phyloP scores from a whole-genome alignment of 2,797 vertebrate genomes.

The Enteromius radiatus region DNA sequence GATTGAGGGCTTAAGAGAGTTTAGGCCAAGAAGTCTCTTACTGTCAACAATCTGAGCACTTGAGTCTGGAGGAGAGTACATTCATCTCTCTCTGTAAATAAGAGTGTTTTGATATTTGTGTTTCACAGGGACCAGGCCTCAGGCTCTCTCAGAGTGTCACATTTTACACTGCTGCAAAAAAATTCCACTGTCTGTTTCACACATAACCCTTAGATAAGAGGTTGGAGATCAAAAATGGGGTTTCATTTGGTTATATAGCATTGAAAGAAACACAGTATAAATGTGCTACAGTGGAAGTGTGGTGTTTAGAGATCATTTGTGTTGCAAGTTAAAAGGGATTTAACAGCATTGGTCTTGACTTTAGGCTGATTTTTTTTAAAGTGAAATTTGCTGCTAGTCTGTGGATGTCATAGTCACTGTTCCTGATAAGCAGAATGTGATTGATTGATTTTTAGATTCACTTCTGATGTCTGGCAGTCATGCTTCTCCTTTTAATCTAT shows the following conservation, averaged over 20 bases:
- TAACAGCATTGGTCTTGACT: conserved; percentile 37
- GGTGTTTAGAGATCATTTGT: conserved; percentile 14
- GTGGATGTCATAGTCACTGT: conserved; percentile 39
- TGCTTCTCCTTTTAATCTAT: conserved; percentile 60
- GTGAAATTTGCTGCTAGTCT: conserved; percentile 43
- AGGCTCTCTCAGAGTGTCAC: conserved; percentile 26
- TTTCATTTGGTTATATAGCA: background rate
- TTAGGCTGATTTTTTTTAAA: background rate
- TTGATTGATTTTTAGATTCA: conserved; percentile 68
- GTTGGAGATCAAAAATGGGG: background rate
- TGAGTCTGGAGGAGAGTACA: conserved; percentile 67
- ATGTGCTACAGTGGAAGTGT: background rate
- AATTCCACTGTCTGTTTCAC: conserved; percentile 36
- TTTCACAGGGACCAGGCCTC: conserved; percentile 63
- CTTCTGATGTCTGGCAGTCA: conserved; percentile 52
- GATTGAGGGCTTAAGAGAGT: conserved; percentile 69
- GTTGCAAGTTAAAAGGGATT: conserved; percentile 25
- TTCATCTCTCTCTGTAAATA: conserved; percentile 74
- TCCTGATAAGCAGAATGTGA: conserved; percentile 61
- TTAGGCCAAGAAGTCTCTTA: conserved; percentile 63
- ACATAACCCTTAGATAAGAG: conserved; percentile 24
- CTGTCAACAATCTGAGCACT: conserved; percentile 67
- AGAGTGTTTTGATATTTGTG: conserved; percentile 58
- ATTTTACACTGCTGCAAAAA: conserved; percentile 37
- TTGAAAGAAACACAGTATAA: background rate